Evolutionary conservation across 2,113 vertebrate genomes (phyloP).

Genomic region (Poeciliopsis retropinna): DNA sequence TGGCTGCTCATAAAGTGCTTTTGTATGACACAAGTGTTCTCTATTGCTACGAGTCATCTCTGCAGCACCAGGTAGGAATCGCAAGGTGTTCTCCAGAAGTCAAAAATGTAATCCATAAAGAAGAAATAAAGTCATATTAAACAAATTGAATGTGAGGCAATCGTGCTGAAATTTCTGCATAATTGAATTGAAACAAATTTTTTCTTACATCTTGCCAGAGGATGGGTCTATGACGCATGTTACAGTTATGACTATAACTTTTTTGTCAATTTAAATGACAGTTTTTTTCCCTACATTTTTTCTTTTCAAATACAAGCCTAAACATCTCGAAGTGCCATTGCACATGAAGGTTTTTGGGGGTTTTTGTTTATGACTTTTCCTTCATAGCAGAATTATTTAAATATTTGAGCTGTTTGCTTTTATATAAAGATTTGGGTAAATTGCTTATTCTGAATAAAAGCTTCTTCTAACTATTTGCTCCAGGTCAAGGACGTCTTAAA

Average conservation of each 20-base stretch:
- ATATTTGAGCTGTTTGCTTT: background rate
- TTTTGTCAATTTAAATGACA: background rate
- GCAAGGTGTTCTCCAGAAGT: too few species aligned
- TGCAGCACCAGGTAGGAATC: conserved; percentile 86
- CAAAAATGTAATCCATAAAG: too few species aligned
- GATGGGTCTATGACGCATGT: background rate
- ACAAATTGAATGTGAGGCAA: conserved; percentile 9
- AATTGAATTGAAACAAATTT: background rate
- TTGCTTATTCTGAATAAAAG: background rate
- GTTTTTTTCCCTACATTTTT: too few species aligned
- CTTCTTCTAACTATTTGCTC: conserved; percentile 22
- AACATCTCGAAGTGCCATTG: too few species aligned
- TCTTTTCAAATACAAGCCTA: too few species aligned
- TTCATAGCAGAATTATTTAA: background rate
- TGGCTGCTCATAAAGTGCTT: conserved; percentile 88
- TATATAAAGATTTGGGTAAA: background rate
- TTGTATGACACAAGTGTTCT: conserved; percentile 95
- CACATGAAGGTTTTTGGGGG: background rate
- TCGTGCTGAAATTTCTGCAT: background rate
- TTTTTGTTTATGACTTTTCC: background rate
- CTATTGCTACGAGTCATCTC: conserved; percentile 95
- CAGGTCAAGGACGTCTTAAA: conserved; percentile 97
- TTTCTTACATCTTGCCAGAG: background rate
- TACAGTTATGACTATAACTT: background rate
- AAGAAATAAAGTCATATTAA: too few species aligned